Base-by-base conservation (phyloP, 2,113 vertebrate genomes). In the Otis tarda region DNA sequence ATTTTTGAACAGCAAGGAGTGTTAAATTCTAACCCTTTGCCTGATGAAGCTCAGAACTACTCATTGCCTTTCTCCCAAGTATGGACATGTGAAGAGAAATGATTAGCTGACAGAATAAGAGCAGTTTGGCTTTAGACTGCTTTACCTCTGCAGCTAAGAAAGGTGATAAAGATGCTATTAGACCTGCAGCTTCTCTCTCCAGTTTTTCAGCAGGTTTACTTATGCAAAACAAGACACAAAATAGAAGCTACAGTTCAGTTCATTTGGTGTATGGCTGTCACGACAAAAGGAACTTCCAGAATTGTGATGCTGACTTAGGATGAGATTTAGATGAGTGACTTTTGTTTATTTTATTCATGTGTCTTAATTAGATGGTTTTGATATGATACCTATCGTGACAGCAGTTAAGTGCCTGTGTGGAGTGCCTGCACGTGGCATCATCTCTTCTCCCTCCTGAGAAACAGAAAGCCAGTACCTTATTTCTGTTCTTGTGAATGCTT, bases 21-120 rank as follows among this genome's bases (percentile, higher is more conserved):
- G 76, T 85, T 63, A 73, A 52, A 74, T 83, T 68, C 89, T 95
- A 96, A 87, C 59, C 35, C 80, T 94, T 93, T 90, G 89, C 91
- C 77, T 92, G 73, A 69, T 79, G 78, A 83, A 89, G 47, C 30
- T 89, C 47, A 56, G 50, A 79, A 37, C 1, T 16, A 70, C 41
- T 83, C 53, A 23, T 20, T 75, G 57, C n/a, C 23, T 75, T 90
- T 94, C 60, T 85, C 53, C 56, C 87, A 87, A 65, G 69, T 75
- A 89, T 41, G 45, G 89, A 19, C 43, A 65, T 56, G 11, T 1
- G 1, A 84, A 69, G 33, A 84, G 43, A 82, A 80, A 63, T 31
- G 25, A 70, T 28, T 63, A 60, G 6, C 59, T 77, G 53, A 37
- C 11, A 82, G 43, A 77, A 70, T 16, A 61, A 89, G 18, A 52